Evolutionary conservation across 2,113 vertebrate genomes (phyloP), one percentile per base, ranked within the genome.

Genomic region (Cololabis saira): DNA sequence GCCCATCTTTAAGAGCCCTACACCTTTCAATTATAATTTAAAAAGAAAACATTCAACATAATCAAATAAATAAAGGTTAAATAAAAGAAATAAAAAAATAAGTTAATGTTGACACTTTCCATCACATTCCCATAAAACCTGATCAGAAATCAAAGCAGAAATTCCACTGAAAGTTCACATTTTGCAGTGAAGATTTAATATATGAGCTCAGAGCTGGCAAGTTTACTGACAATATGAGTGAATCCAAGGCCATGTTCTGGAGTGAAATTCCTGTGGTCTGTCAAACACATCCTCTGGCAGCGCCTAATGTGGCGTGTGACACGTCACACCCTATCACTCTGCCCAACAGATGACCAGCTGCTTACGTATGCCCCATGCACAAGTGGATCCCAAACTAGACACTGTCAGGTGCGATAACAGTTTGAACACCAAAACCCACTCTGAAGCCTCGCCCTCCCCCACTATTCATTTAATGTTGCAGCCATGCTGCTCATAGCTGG

Each of bases 401-500:
- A 81, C 83, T 92, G 90, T 91, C 90, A 89, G 90, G 91, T 91
- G 90, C 70, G 89, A 93, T 93, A 89, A 92, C 78, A 40, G 78
- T 78, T 81, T 54, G 67, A 73, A 85, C 58, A 15, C 74, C 77
- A 84, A 45, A 88, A 92, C 82, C 83, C 71, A 74, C 81, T 88
- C 70, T 85, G 90, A 92, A 89, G 81, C 72, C 71, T 81, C 81
- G 78, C 83, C 83, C 82, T 78, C 62, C 58, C 54, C 78, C 58
- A 7, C 75, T 21, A 53, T 75, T 65, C 58, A 58, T 61, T 45
- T 81, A 64, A 82, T 61, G 61, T 78, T 48, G 70, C 76, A 71
- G 74, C 80, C 7, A 3, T 69, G 61, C 67, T 30, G 60, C 77
- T 78, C 74, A 15, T 33, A n/a, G 54, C 66, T 61, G 30, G 64